Conservation (phyloP, 1,140 invertebrate species). For the Pygmarrhopalites habei region DNA sequence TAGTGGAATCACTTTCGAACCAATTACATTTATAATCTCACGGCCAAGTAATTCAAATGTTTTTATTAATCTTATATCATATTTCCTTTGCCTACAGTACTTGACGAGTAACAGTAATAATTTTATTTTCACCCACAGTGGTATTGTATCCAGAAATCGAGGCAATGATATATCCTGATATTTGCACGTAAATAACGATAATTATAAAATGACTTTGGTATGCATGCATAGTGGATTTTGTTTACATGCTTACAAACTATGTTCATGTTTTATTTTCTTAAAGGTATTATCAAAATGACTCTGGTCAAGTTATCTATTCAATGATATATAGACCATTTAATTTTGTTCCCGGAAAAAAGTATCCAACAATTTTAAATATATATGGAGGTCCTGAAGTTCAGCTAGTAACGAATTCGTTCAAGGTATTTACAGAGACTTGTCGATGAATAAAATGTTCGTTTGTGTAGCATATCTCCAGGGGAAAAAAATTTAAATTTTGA, state of each 20-base stretch:
- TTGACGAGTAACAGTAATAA: too few relatives aligned
- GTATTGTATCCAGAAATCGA: conserved; percentile 45
- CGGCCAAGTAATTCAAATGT: conserved; percentile 52
- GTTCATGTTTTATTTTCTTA: too few relatives aligned
- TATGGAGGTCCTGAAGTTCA: conserved; percentile 98
- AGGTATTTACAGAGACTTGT: conserved; percentile 60
- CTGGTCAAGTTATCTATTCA: conserved; percentile 72
- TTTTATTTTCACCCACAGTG: neutral
- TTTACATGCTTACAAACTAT: too few relatives aligned
- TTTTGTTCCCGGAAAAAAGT: conserved; percentile 65
- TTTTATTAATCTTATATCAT: too few relatives aligned
- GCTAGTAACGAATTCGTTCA: conserved; percentile 91
- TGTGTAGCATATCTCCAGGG: conserved; percentile 1
- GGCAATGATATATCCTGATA: conserved; percentile 57
- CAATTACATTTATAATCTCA: conserved; percentile 63
- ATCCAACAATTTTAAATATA: conserved; percentile 91
- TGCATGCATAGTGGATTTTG: too few relatives aligned
- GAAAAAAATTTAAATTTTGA: conserved; percentile 16
- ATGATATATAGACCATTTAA: conserved; percentile 86
- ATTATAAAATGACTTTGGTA: too few relatives aligned
- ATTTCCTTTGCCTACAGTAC: too few relatives aligned
- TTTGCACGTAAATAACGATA: too few relatives aligned
- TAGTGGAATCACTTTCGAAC: conserved; percentile 51
- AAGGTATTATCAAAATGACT: conserved; percentile 57
- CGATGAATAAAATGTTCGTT: neutral